A percentile compares a stretch with the other conserved stretches of the same genome.
Conservation (phyloP, 2,888 invertebrate species). For the Nipponacmea schrenckii region DNA sequence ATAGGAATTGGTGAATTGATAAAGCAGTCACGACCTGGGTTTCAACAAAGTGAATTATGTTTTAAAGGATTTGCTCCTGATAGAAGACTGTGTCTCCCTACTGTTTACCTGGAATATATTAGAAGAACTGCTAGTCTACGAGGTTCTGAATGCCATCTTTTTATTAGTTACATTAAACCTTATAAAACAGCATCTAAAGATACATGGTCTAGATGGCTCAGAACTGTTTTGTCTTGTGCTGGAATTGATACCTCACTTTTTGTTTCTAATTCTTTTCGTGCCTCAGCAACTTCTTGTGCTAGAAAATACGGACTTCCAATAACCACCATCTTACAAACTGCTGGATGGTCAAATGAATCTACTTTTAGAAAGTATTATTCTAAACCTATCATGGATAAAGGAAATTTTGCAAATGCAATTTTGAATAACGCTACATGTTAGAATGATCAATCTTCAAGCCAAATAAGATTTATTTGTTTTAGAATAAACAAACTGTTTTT, state of each 20-base stretch:
- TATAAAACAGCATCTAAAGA: neutral
- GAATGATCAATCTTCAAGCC: too few species aligned
- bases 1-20: neutral
- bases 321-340: neutral
- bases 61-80: too few species aligned
- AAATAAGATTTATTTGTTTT: too few species aligned
- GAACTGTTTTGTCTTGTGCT: neutral
- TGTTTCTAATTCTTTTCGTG: neutral
- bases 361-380: too few species aligned
- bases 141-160: neutral
- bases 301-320: neutral
- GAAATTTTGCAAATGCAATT: too few species aligned
- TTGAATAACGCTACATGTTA: too few species aligned
- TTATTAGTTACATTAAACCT: constrained; percentile 1
- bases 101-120: neutral
- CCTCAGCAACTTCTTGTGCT: neutral
- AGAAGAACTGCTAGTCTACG: neutral
- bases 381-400: too few species aligned
- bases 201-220: neutral
- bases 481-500: too few species aligned
- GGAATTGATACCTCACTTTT: neutral
- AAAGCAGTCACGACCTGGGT: neutral
- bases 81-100: neutral
- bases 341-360: neutral
- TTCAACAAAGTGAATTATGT: too few species aligned